Evolutionary conservation across 2,113 vertebrate species (phyloP).

Genomic region (Merops nubicus): DNA sequence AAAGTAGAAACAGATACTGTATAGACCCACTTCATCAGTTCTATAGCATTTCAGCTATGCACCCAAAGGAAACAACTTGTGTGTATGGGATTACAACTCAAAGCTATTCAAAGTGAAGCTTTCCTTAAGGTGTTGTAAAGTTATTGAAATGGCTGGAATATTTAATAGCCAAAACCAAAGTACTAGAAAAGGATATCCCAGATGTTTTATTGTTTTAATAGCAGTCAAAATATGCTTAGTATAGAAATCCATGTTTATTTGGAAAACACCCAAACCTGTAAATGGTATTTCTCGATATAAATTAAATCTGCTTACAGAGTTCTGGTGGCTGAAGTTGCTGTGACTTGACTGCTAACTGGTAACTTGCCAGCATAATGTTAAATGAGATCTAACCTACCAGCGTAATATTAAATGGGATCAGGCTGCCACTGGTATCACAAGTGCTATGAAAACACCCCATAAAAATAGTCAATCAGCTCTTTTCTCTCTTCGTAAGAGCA

Average conservation of each 20-base stretch:
- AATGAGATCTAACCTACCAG: constrained; percentile 22
- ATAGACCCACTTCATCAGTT: background rate
- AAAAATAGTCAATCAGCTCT: constrained; percentile 65
- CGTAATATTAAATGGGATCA: constrained; percentile 17
- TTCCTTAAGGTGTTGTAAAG: background rate
- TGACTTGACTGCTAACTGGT: constrained; percentile 52
- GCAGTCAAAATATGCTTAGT: constrained; percentile 74
- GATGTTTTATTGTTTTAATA: constrained; percentile 44
- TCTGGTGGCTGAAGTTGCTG: constrained; percentile 40
- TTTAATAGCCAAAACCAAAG: background rate
- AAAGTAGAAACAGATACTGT: background rate
- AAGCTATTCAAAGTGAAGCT: background rate
- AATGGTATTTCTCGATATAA: constrained; percentile 65
- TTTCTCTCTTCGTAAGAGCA: constrained; percentile 57
- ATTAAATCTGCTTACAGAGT: constrained; percentile 64
- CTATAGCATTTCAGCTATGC: background rate
- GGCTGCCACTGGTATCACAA: background rate
- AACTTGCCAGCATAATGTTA: constrained; percentile 42
- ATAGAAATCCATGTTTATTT: constrained; percentile 74
- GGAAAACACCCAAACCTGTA: constrained; percentile 19
- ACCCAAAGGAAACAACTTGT: background rate
- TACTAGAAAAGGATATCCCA: background rate
- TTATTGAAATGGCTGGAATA: constrained; percentile 29
- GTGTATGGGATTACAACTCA: background rate
- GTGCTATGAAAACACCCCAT: constrained; percentile 47